A percentile compares a stretch with the other conserved stretches of the same genome.
These are phyloP conservation scores for Cheilosia vernalis DNA, from an alignment of 2,888 invertebrate genomes.

Conservation along the genomic window DNA sequence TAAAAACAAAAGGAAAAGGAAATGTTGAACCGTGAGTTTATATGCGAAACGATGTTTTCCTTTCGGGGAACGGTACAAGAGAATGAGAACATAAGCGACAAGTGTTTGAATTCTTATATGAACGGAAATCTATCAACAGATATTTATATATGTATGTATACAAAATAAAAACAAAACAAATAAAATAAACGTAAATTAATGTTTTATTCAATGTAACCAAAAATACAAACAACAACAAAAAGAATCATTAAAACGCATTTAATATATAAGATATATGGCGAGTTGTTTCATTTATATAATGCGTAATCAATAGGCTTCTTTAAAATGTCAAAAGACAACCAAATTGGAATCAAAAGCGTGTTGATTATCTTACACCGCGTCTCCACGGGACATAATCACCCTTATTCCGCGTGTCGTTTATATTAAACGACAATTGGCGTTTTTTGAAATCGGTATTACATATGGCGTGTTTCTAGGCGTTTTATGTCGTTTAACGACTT, in stretches of 20 bases:
- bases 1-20: conserved; percentile 14
- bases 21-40: conserved; percentile 59
- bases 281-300: conserved; percentile 31
- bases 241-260: conserved; percentile 71
- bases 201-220: conserved; percentile 75
- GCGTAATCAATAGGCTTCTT: too few relatives aligned
- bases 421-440: too few relatives aligned
- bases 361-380: too few relatives aligned
- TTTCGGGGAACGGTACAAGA: conserved; percentile 17
- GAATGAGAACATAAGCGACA: conserved; percentile 22
- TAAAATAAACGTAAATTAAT: conserved; percentile 67
- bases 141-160: conserved; percentile 71
- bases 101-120: conserved; percentile 57
- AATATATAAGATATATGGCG: conserved; percentile 58
- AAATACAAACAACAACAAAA: conserved; percentile 59
- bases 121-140: conserved; percentile 57
- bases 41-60: conserved; percentile 51
- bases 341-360: too few relatives aligned
- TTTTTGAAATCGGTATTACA: too few relatives aligned
- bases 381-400: too few relatives aligned
- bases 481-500: too few relatives aligned
- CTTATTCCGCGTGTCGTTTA: too few relatives aligned
- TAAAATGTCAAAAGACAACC: too few relatives aligned
- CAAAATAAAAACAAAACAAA: conserved; percentile 37
- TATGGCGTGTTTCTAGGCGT: too few relatives aligned